These are phyloP conservation scores for Thereva unica DNA, from an alignment of 2,888 invertebrate species.

Conservation along the genomic window DNA sequence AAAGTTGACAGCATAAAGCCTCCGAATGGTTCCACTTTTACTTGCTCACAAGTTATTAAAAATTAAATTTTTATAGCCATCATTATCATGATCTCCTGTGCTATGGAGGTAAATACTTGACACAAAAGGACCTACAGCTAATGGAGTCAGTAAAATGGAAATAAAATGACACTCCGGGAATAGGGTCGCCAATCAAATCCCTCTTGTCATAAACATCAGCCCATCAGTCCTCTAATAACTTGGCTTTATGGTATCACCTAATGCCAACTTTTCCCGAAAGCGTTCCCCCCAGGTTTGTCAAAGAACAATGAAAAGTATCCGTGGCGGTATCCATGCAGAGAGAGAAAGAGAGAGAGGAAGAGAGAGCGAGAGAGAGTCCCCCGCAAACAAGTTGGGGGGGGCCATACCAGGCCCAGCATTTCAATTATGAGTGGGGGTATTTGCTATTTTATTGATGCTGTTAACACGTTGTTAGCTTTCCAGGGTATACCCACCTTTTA, in stretches of 20 bases:
- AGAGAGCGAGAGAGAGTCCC: background rate
- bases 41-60: conserved; percentile 11
- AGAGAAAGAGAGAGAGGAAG: too few species aligned
- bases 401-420: conserved; percentile 35
- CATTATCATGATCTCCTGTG: background rate
- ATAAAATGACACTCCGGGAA: conserved; percentile 22
- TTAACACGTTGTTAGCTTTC: conserved; percentile 41
- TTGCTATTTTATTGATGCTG: conserved; percentile 41
- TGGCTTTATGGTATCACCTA: conserved; percentile 24
- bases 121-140: background rate
- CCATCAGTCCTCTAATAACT: conserved; percentile 35
- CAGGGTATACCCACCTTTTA: conserved; percentile 38
- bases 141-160: conserved; percentile 18
- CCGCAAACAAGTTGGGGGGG: conserved; percentile 3
- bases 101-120: background rate
- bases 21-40: background rate
- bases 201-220: conserved; percentile 32
- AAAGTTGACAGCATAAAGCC: background rate
- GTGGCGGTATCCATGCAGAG: too few species aligned
- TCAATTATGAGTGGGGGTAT: conserved; percentile 39
- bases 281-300: conserved; percentile 9
- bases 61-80: background rate
- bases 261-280: conserved; percentile 23
- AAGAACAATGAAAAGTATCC: conserved; percentile 10
- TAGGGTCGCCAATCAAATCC: conserved; percentile 33